Evolutionary conservation across 64 coral and sea anemone genomes (phyloP).

Genomic region (Porites australiensis): DNA sequence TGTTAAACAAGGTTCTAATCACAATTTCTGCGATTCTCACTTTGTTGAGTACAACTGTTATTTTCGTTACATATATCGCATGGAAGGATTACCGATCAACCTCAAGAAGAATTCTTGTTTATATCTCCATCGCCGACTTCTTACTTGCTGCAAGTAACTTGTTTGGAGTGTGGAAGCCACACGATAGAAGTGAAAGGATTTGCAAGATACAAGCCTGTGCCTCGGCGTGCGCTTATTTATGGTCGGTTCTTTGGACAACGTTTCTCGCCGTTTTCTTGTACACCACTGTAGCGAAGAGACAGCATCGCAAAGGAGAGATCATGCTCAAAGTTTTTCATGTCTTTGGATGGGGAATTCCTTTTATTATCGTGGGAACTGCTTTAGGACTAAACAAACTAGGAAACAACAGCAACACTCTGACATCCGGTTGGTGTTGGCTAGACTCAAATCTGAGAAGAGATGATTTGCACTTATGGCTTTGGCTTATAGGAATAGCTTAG

Average conservation of each 20-base stretch:
- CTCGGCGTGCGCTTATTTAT: slow-evolving; percentile 75
- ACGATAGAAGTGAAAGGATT: background rate
- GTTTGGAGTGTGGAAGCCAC: background rate
- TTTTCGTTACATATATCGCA: slow-evolving; percentile 80
- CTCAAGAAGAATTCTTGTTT: slow-evolving; percentile 79
- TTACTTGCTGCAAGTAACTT: slow-evolving; percentile 71
- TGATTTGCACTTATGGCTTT: slow-evolving; percentile 67
- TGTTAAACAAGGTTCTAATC: slow-evolving; percentile 26
- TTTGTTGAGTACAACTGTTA: slow-evolving; percentile 66
- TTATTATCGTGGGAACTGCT: slow-evolving; percentile 57
- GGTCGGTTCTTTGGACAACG: slow-evolving; percentile 96
- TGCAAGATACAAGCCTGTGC: slow-evolving; percentile 83
- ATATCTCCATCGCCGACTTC: slow-evolving; percentile 92
- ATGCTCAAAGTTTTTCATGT: slow-evolving; percentile 75
- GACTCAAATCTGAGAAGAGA: background rate
- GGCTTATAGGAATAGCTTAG: slow-evolving; percentile 88
- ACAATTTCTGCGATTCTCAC: slow-evolving; percentile 68
- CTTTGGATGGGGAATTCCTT: slow-evolving; percentile 81
- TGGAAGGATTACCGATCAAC: slow-evolving; percentile 87
- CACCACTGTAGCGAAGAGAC: slow-evolving; percentile 52
- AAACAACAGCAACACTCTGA: slow-evolving; percentile 31
- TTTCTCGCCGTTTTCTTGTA: slow-evolving; percentile 84
- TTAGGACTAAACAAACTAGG: slow-evolving; percentile 51
- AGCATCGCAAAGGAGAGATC: slow-evolving; percentile 61
- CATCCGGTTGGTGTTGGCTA: slow-evolving; percentile 94